Evolutionary conservation across 2,797 vertebrate species (phyloP), one percentile per base, ranked within the genome.

Genomic region (Acipenser ruthenus): DNA sequence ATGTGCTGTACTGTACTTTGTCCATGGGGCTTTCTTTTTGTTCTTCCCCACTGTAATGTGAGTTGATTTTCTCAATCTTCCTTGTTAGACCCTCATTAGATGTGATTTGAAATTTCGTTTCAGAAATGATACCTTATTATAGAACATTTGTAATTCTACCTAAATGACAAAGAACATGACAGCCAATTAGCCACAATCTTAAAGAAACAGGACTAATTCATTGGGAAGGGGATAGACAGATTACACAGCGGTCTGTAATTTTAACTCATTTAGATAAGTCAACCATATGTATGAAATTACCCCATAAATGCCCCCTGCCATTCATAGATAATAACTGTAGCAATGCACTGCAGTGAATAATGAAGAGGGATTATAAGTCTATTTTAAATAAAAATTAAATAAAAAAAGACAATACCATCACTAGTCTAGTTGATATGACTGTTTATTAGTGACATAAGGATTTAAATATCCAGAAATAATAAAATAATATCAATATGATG

Each of bases 111-210:
- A 62, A 13, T 48, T 55, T 9, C 12, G 13, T 63, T 67, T 53
- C 53, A 53, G 66, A 37, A 53, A 62, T 62, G 23, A 48, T 23
- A 67, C 2, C 11, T 15, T 23, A 52, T 50, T 53, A 15, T 37
- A 15, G 50, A 9, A 13, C n/a, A 67, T 23, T 51, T 53, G 10
- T 50, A 52, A 3, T 63, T 51, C 60, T 11, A 56, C 66, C 61
- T 63, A 18, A n/a, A 9, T 18, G 13, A 63, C 23, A 37, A 37
- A 37, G 23, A 50, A 61, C 66, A 63, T 62, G 66, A 67, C 66
- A 67, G 51, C 60, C 8, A 48, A 67, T 67, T 63, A 63, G 66
- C n/a, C 49, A 61, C 49, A 62, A 12, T 61, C 7, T 13, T 49
- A 37, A 58, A 60, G 52, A 66, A 61, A 61, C 51, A 52, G 6